Base-by-base conservation (phyloP, 2,888 invertebrate species). In the Monochamus alternatus region DNA sequence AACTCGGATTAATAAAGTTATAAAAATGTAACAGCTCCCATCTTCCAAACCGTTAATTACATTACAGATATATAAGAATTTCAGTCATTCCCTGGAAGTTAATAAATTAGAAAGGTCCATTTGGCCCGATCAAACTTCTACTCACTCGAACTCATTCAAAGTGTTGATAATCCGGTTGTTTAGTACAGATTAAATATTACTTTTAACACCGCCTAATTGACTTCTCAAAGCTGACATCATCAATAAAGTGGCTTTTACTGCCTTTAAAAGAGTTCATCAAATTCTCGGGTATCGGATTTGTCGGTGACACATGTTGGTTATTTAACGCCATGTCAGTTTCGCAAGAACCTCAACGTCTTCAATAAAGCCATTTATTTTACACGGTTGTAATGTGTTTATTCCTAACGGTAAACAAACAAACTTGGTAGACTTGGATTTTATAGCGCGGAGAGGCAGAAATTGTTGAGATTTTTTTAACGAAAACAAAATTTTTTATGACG, bases 171-270 rank as follows among this genome's bases (percentile, higher is more conserved):
- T 69, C 69, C 60, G 55, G 69, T 69, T 69, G 60, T 69, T 69
- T 69, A 69, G 60, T 69, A 43, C n/a, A 44, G 60, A 69, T 69
- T 69, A 69, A 69, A 47, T 32, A 44, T 47, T 60, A 62, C 60
- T 69, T 69, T 60, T 69, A 69, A 69, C 69, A 62, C 69, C 44
- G 69, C 58, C 22, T 69, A 69, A 69, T 69, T 69, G 69, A 69
- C 60, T 69, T 60, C 69, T 69, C 60, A 69, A 69, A 62, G 47
- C 69, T 60, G 69, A 60, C 69, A 69, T 69, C 69, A 69, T 62
- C 60, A 69, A 60, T 60, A 69, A 69, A 69, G 55, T 55, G 43
- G 60, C 31, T 69, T 69, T 69, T 69, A 69, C 60, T 69, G 69
- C 44, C 51, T 60, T 55, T 22, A 14, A 69, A 69, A 60, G 60